Evolutionary conservation across 2,113 vertebrate genomes (phyloP).

Genomic region (Monopterus albus): DNA sequence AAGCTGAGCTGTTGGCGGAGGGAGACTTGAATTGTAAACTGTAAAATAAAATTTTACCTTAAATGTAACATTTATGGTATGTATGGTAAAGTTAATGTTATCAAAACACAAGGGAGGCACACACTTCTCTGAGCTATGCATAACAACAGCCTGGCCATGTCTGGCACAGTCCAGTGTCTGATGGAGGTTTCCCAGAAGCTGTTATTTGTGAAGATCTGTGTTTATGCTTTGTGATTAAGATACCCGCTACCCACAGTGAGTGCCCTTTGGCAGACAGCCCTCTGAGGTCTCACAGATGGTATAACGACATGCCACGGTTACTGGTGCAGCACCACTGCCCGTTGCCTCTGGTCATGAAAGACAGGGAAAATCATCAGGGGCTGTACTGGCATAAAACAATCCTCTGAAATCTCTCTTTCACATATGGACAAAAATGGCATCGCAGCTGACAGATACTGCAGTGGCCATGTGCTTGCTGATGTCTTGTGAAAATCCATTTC

Average conservation of each 20-base stretch:
- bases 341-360: constrained; percentile 65
- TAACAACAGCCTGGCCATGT: constrained; percentile 45
- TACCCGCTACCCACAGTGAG: constrained; percentile 48
- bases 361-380: constrained; percentile 39
- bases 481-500: constrained; percentile 73
- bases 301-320: constrained; percentile 56
- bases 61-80: too few relatives aligned
- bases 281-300: constrained; percentile 61
- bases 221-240: constrained; percentile 71
- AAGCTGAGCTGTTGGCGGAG: too few relatives aligned
- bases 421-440: constrained; percentile 63
- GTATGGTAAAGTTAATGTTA: neutral
- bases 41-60: too few relatives aligned
- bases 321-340: constrained; percentile 41
- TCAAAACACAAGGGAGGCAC: neutral
- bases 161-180: constrained; percentile 27
- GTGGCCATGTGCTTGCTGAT: constrained; percentile 46
- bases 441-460: constrained; percentile 41
- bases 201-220: constrained; percentile 26
- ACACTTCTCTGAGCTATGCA: constrained; percentile 30
- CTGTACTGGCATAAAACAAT: constrained; percentile 46
- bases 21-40: too few relatives aligned
- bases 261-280: constrained; percentile 59
- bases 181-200: constrained; percentile 39
- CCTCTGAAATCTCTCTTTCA: constrained; percentile 50